phyloP scores from a whole-genome alignment of 2,113 vertebrate species.

The Capra hircus region DNA sequence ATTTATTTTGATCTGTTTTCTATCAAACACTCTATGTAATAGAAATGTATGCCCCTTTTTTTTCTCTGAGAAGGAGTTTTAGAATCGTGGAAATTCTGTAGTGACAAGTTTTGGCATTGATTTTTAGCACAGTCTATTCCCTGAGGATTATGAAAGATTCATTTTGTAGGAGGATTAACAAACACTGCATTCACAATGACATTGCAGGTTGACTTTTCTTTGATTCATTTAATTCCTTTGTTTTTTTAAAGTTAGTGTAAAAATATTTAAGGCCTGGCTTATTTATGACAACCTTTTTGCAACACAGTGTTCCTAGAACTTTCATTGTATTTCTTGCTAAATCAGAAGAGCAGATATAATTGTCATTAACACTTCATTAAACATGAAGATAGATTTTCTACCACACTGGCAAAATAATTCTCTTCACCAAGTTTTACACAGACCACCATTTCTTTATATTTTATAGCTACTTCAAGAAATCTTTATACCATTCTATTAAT shows the following conservation, averaged over 20 bases:
- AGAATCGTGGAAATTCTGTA: background rate
- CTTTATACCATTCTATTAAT: slow-evolving; percentile 77
- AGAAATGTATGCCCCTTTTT: background rate
- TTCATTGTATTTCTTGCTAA: slow-evolving; percentile 9
- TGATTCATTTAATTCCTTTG: slow-evolving; percentile 15
- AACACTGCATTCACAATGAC: background rate
- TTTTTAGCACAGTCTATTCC: slow-evolving; percentile 40
- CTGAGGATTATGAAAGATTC: slow-evolving; percentile 7
- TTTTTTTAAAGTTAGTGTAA: background rate
- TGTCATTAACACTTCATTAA: background rate
- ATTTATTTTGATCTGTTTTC: slow-evolving; percentile 35
- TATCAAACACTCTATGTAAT: background rate
- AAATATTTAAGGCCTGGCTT: slow-evolving; percentile 9
- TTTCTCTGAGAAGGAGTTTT: background rate
- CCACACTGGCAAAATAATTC: background rate
- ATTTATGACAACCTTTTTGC: background rate
- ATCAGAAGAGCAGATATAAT: background rate
- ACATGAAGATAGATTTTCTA: slow-evolving; percentile 38
- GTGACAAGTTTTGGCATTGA: background rate
- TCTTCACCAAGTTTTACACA: background rate
- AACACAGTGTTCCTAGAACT: background rate
- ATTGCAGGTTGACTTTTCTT: background rate
- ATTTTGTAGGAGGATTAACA: slow-evolving; percentile 38
- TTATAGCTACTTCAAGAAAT: slow-evolving; percentile 78
- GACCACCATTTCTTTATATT: slow-evolving; percentile 64